Evolutionary conservation across 1,140 invertebrate species (phyloP), one percentile per base, ranked within the genome.

Genomic region (Danaus plexippus): DNA sequence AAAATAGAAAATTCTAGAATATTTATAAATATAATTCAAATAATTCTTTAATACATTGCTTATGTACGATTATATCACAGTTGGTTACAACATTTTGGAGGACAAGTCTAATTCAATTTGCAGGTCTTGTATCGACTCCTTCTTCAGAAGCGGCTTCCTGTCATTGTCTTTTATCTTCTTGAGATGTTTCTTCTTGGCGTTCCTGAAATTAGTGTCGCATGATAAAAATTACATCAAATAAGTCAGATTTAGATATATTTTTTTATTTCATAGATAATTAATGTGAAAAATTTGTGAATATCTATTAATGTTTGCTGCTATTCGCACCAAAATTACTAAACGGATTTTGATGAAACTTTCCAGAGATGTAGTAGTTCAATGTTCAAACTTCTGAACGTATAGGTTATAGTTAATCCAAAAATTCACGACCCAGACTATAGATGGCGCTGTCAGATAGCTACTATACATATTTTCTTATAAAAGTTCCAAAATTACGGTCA

Each of bases 91-190:
- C 75, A 86, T 87, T 63, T 88, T 88, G 60, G 84, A 77, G 58
- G 81, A 79, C 54, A 86, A 60, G 22, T 87, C 87, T 50, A 86
- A 60, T 48, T 88, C 87, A 11, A 87, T 52, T 44, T 85, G 83
- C 40, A 88, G 63, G 54, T 88, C 87, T 56, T 87, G 85, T 45
- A 88, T 69, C 63, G 88, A 88, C 74, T 87, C 89, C 66, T 89
- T 89, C 62, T 89, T 89, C 42, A 90, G 65, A 9, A 90, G 75
- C 10, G 88, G 88, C 52, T 85, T 82, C 56, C 88, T 83, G 65
- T 90, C 89, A 22, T 79, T 85, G 71, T 90, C 89, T 68, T 90
- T 90, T 54, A 78, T 65, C 77, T 90, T 90, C 65, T 90, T 90
- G 8, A 80, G 79, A 61, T 90, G 89, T 48, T 89, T 90, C 63